Base-by-base conservation (phyloP, 1,140 invertebrate genomes). In the Mya arenaria region DNA sequence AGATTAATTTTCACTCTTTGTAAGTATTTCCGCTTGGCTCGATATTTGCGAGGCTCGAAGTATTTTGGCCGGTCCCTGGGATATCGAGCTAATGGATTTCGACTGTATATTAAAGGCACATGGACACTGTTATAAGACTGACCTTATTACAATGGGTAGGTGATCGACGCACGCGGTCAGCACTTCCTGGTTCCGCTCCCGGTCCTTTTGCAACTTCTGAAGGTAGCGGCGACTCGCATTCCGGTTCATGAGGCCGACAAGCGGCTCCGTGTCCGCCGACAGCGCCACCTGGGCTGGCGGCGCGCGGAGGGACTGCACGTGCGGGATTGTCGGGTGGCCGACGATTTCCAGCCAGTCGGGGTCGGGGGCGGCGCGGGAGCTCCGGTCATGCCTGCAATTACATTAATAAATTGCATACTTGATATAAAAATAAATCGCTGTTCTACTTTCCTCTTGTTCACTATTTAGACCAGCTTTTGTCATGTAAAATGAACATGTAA, bases 361-460 rank as follows among this genome's bases (percentile, higher is more conserved):
- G 39, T 82, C 69, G 37, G 13, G n/a, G 68, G 73, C 73, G 25
- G 58, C 66, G 28, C 44, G 55, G n/a, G 65, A 41, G 13, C 41
- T 69, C 10, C 69, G 56, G 32, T 82, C 69, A 82, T 82, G 36
- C 19, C 79, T 82, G 79, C 63, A 82, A 82, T 30, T n/a, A n/a
- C n/a, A n/a, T n/a, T n/a, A 36, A 68, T 13, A 10, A 60, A 60
- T 8, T 13, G 10, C 8, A 60, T 8, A 8, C 8, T 13, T 60
- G n/a, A 8, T 13, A 23, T 23, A 60, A 13, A 25, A 60, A 13
- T 10, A 10, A 25, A 25, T 60, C n/a, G n/a, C 10, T 48, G n/a
- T 48, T n/a, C n/a, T n/a, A n/a, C n/a, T n/a, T n/a, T n/a, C n/a
- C n/a, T n/a, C n/a, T n/a, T n/a, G n/a, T n/a, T n/a, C n/a, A n/a